phyloP scores from a whole-genome alignment of 1,140 invertebrate species.

The Scaptodrosophila lebanonensis region DNA sequence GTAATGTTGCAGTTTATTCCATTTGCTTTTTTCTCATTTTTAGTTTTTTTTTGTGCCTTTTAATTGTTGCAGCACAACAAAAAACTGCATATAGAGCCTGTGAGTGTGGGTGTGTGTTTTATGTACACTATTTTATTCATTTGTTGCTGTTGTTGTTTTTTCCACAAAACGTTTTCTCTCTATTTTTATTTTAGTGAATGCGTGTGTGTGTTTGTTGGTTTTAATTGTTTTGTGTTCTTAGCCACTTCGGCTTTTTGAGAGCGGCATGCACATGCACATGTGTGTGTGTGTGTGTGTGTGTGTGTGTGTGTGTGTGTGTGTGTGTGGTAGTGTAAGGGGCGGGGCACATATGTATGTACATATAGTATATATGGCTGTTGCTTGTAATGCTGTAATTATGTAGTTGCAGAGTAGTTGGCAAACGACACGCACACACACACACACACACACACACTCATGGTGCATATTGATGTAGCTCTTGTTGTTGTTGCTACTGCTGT shows the following conservation, averaged over 20 bases:
- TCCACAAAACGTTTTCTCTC: too few relatives aligned
- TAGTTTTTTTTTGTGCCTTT: slow-evolving; percentile 57
- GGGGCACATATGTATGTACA: too few relatives aligned
- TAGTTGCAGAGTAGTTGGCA: slow-evolving; percentile 46
- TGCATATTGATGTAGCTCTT: slow-evolving; percentile 72
- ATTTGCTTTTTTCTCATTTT: slow-evolving; percentile 52
- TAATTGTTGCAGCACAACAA: slow-evolving; percentile 55
- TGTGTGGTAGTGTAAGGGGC: too few relatives aligned
- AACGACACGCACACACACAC: slow-evolving; percentile 26
- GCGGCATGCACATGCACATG: slow-evolving; percentile 49
- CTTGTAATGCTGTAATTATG: slow-evolving; percentile 75
- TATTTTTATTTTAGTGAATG: slow-evolving; percentile 38
- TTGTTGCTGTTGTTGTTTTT: slow-evolving; percentile 24
- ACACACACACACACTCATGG: slow-evolving; percentile 20
- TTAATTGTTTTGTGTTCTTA: slow-evolving; percentile 74
- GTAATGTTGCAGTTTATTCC: slow-evolving; percentile 52
- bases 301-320: slow-evolving; percentile 7
- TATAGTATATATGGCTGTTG: slow-evolving; percentile 40
- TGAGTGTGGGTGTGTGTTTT: slow-evolving; percentile 68
- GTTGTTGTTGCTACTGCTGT: slow-evolving; percentile 39
- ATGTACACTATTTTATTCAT: slow-evolving; percentile 16
- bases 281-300: slow-evolving; percentile 6
- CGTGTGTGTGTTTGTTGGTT: slow-evolving; percentile 62
- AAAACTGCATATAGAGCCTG: too few relatives aligned
- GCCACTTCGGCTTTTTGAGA: slow-evolving; percentile 70